phyloP scores from a whole-genome alignment of 2,113 vertebrate species.

The Pedionomus torquatus region DNA sequence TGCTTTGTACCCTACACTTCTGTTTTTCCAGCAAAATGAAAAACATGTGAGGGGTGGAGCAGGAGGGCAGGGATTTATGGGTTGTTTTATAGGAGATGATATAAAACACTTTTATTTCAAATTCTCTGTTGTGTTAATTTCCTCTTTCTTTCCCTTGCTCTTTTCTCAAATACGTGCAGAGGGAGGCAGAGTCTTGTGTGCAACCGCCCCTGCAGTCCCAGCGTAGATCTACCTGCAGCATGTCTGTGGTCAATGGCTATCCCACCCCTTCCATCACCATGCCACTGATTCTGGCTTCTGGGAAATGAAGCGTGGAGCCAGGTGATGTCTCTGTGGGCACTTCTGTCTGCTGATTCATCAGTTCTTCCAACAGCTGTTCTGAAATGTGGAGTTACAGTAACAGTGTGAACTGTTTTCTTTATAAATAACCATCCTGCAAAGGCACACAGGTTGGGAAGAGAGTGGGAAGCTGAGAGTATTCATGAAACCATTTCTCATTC shows the following conservation, averaged over 20 bases:
- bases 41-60: conserved; percentile 59
- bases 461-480: background rate
- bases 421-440: background rate
- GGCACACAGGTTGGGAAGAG: background rate
- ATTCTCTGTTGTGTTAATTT: conserved; percentile 48
- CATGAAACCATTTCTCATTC: background rate
- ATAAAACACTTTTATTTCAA: conserved; percentile 56
- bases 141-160: conserved; percentile 26
- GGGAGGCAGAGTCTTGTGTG: too few relatives aligned
- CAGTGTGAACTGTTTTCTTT: background rate
- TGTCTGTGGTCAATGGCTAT: background rate
- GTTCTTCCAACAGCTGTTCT: background rate
- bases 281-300: background rate
- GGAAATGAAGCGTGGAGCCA: background rate
- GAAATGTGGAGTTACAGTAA: background rate
- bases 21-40: conserved; percentile 17
- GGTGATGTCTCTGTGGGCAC: background rate
- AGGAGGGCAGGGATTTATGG: conserved; percentile 59
- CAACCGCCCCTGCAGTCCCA: background rate
- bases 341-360: background rate
- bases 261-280: background rate
- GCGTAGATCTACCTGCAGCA: background rate
- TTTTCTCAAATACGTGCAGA: background rate
- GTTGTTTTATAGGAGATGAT: conserved; percentile 54
- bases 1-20: conserved; percentile 14